Evolutionary conservation across 2,113 vertebrate genomes (phyloP).

Genomic region (Lycaon pictus): DNA sequence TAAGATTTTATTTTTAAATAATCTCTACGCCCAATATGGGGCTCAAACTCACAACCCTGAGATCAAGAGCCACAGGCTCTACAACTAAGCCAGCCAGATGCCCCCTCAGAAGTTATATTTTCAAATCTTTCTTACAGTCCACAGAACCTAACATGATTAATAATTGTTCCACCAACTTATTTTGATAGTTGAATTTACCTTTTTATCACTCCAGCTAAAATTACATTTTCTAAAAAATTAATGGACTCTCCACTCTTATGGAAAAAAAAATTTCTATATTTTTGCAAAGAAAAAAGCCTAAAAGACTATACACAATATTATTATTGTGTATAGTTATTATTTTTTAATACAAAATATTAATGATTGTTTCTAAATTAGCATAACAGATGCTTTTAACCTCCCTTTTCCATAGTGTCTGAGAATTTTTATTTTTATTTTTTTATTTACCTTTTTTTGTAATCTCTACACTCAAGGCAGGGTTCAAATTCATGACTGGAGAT

Average conservation of each 20-base stretch:
- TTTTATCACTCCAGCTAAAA: not conserved
- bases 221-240: conserved; percentile 24
- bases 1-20: not conserved
- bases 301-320: not conserved
- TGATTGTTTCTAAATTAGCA: not conserved
- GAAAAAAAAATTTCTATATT: not conserved
- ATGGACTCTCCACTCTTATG: not conserved
- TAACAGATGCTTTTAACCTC: conserved; percentile 11
- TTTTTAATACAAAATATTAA: not conserved
- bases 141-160: not conserved
- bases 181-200: conserved; percentile 16
- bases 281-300: not conserved
- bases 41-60: not conserved
- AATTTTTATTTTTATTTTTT: not conserved
- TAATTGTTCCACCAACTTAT: not conserved
- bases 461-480: not conserved
- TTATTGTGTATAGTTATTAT: too few relatives aligned
- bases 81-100: not conserved
- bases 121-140: not conserved
- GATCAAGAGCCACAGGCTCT: not conserved
- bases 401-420: not conserved
- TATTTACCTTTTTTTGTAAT: not conserved
- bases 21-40: not conserved
- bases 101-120: not conserved
- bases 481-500: not conserved